phyloP scores from a whole-genome alignment of 1,140 invertebrate species.

The Megalonaias nervosa region DNA sequence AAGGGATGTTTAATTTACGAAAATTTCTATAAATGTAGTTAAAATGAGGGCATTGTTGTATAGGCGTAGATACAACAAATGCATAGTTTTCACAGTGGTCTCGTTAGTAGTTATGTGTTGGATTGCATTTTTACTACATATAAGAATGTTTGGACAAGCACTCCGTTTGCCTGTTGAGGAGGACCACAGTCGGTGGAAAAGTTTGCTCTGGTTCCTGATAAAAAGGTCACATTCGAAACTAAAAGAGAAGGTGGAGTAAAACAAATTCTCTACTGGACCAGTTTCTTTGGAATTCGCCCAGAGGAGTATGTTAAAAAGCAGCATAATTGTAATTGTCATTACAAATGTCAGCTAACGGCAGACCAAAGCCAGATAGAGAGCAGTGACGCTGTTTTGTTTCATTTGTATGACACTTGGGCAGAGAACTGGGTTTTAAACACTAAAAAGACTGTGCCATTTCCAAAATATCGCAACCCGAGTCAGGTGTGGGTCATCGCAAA shows the following conservation, averaged over 20 bases:
- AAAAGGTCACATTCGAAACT: too few relatives aligned
- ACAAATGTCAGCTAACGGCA: conserved; percentile 47
- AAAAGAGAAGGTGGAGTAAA: background rate
- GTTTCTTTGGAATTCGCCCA: conserved; percentile 10
- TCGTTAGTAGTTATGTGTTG: too few relatives aligned
- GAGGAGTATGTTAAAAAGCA: background rate
- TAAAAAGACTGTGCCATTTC: conserved; percentile 27
- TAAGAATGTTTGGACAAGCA: too few relatives aligned
- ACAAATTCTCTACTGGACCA: conserved; percentile 31
- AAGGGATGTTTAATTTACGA: too few relatives aligned
- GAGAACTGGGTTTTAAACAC: conserved; percentile 20
- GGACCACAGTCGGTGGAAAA: too few relatives aligned
- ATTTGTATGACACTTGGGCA: conserved; percentile 43
- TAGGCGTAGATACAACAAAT: too few relatives aligned
- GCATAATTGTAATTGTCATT: conserved; percentile 5
- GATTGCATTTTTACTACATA: too few relatives aligned
- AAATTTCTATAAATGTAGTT: too few relatives aligned
- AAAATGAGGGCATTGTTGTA: too few relatives aligned
- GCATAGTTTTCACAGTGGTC: too few relatives aligned
- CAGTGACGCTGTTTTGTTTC: conserved; percentile 61
- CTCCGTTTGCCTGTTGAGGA: too few relatives aligned
- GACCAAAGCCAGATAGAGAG: conserved; percentile 39
- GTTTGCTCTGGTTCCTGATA: too few relatives aligned
- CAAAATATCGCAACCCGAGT: conserved; percentile 36
- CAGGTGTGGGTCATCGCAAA: conserved; percentile 57